A percentile compares a stretch with the other conserved stretches of the same genome.
These are phyloP conservation scores for Chiloscyllium plagiosum DNA, from an alignment of 2,113 vertebrate genomes.

Conservation along the genomic window DNA sequence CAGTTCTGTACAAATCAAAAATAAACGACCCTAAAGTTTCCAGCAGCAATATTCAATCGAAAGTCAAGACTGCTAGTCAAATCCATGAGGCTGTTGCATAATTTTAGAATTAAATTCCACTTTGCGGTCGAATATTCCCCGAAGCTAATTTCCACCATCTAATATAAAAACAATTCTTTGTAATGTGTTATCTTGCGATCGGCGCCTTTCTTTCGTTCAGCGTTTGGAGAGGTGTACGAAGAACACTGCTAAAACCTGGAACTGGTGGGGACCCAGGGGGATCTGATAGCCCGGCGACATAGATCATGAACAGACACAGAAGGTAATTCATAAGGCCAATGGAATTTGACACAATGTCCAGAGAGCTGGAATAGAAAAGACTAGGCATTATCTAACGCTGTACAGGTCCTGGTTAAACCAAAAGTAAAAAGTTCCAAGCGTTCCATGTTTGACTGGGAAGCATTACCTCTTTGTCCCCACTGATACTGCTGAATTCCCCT, in stretches of 20 bases:
- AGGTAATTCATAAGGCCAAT: too few relatives aligned
- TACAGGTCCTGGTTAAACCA: too few relatives aligned
- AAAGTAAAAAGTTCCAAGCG: too few relatives aligned
- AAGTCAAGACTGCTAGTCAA: not conserved
- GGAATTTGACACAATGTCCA: too few relatives aligned
- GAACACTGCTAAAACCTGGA: not conserved
- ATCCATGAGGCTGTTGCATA: not conserved
- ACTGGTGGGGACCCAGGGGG: too few relatives aligned
- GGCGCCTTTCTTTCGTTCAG: not conserved
- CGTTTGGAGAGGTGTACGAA: not conserved
- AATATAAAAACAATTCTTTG: not conserved
- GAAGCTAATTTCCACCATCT: not conserved
- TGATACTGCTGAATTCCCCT: too few relatives aligned
- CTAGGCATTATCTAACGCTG: too few relatives aligned
- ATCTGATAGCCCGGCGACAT: too few relatives aligned
- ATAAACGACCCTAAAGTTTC: not conserved
- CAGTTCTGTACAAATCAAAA: not conserved
- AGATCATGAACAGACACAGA: too few relatives aligned
- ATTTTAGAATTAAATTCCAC: not conserved
- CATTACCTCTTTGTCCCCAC: too few relatives aligned
- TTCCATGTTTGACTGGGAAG: too few relatives aligned
- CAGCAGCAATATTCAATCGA: not conserved
- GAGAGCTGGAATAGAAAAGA: too few relatives aligned
- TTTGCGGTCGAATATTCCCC: not conserved
- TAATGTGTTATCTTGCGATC: not conserved